Evolutionary conservation across 2,113 vertebrate species (phyloP).

Genomic region (Plotosus lineatus): DNA sequence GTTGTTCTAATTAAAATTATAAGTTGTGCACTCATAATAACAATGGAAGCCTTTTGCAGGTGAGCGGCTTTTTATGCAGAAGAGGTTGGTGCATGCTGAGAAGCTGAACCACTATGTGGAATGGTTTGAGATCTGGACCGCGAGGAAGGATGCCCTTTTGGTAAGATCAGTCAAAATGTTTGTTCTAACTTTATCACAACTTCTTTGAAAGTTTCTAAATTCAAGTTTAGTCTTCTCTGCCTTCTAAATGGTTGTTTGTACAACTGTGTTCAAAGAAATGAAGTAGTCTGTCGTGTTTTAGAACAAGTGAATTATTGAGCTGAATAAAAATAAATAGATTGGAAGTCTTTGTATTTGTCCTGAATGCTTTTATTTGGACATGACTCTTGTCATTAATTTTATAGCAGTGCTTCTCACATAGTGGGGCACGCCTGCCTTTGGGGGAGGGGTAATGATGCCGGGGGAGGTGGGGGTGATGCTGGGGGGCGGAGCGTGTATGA

Average conservation of each 20-base stretch:
- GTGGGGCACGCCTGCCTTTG: too few relatives aligned
- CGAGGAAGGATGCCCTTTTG: conserved; percentile 86
- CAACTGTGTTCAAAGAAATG: not conserved
- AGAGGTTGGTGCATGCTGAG: conserved; percentile 15
- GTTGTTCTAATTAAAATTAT: not conserved
- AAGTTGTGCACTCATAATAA: not conserved
- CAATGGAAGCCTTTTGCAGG: not conserved
- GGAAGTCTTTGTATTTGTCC: too few relatives aligned
- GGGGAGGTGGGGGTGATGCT: too few relatives aligned
- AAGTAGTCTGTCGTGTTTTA: too few relatives aligned
- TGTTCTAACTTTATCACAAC: not conserved
- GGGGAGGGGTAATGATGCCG: too few relatives aligned
- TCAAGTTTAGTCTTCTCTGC: not conserved
- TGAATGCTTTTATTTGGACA: too few relatives aligned
- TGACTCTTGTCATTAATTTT: too few relatives aligned
- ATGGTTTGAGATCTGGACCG: conserved; percentile 84
- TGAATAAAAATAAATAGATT: too few relatives aligned
- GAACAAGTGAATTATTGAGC: too few relatives aligned
- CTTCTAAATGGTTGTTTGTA: not conserved
- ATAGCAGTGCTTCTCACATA: too few relatives aligned
- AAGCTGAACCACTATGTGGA: conserved; percentile 82
- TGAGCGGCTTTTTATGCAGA: not conserved
- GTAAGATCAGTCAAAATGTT: conserved; percentile 70
- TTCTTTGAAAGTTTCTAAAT: not conserved
- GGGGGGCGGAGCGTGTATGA: too few relatives aligned